These are phyloP conservation scores for Lithophane ornitopus DNA, from an alignment of 2,888 invertebrate species.

Conservation along the genomic window DNA sequence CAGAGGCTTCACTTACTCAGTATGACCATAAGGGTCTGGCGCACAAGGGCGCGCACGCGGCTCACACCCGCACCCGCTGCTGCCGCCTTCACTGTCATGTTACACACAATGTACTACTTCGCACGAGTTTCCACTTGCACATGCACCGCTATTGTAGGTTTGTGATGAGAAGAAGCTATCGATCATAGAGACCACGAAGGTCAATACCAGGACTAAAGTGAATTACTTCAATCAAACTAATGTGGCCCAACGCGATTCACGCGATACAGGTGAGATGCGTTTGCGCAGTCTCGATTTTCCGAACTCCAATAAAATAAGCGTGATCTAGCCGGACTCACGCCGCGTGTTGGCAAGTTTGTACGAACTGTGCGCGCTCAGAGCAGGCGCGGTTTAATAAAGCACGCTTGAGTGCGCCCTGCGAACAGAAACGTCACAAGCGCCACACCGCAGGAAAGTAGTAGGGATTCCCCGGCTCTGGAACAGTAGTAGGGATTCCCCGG, in stretches of 20 bases:
- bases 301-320: not conserved
- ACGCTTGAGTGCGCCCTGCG: not conserved
- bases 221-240: not conserved
- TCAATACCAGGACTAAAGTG: not conserved
- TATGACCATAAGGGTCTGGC: conserved; percentile 43
- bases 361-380: conserved; percentile 24
- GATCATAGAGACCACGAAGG: not conserved
- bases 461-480: no score
- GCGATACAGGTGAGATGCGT: not conserved
- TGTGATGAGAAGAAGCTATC: not conserved
- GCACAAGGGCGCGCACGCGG: conserved; percentile 28
- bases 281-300: not conserved
- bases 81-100: conserved; percentile 37
- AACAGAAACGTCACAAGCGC: conserved; percentile 13
- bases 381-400: conserved; percentile 31
- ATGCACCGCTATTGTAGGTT: not conserved
- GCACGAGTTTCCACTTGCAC: not conserved
- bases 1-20: conserved; percentile 41
- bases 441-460: not conserved
- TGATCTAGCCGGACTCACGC: not conserved
- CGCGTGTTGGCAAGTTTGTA: not conserved
- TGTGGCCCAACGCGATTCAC: not conserved
- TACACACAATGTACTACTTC: not conserved
- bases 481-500: no score
- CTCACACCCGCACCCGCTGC: not conserved